Evolutionary conservation across 2,888 invertebrate species (phyloP), one percentile per base, ranked within the genome.

Genomic region (Chymomyza caudatula): DNA sequence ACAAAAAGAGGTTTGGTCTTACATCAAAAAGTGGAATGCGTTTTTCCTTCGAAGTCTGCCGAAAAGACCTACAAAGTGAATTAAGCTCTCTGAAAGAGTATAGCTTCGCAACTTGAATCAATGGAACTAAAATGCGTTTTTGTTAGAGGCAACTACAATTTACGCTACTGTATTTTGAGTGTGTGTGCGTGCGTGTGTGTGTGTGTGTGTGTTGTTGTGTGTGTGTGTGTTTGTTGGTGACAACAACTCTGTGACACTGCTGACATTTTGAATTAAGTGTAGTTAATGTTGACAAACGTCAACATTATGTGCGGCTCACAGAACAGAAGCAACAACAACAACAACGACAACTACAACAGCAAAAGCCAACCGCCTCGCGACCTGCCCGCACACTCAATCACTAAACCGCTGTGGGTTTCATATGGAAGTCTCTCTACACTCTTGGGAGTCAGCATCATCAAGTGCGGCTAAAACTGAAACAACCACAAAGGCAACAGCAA

Each of bases 201-300:
- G 53, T 52, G 57, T 22, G 55, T 59, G 29, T 25, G n/a, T n/a
- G n/a, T n/a, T n/a, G n/a, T n/a, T n/a, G 63, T 29, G 54, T 37
- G 47, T 5, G 1, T 13, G 53, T 52, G 57, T 22, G 55, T 59
- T 25, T 25, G 25, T 37, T 37, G 29, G 29, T 37, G 29, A 8
- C 29, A 37, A 37, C 29, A 37, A 37, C 29, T 37, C 29, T 37
- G 29, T 71, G 76, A 78, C 72, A 74, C 67, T 71, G 71, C 71
- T 78, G 86, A 81, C 87, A 87, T 77, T 86, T 88, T 75, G 77
- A 88, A 83, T 88, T 87, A 81, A 87, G 84, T 85, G 86, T 79
- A 86, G 84, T 87, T 87, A 81, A 83, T 83, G 86, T 77, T 85
- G 85, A 86, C 86, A 86, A 84, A 80, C 84, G 78, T 84, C 80